Percentiles rank a stretch among this genome's conserved stretches.
Conservation (phyloP, 2,113 vertebrate genomes). For the Zosterops hypoxanthus region DNA sequence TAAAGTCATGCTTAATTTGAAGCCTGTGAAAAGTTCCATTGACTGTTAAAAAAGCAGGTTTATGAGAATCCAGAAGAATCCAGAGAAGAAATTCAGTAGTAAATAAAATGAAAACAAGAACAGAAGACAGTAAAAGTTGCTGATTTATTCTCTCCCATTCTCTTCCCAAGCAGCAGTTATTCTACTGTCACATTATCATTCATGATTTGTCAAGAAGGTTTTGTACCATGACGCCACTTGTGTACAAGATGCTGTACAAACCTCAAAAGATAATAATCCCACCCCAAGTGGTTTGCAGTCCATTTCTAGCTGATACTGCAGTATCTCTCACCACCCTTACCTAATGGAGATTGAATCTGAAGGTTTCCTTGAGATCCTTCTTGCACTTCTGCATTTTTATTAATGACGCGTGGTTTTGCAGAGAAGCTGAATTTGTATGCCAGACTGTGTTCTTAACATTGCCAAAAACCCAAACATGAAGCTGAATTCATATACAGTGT, state of each 20-base stretch:
- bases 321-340: not conserved
- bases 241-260: not conserved
- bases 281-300: not conserved
- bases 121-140: not conserved
- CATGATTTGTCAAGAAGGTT: not conserved
- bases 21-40: not conserved
- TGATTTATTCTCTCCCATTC: not conserved
- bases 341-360: not conserved
- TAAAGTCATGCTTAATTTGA: constrained; percentile 9
- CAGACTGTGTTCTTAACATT: not conserved
- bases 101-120: not conserved
- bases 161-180: not conserved
- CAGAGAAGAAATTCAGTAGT: not conserved
- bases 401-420: not conserved
- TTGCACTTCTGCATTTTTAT: not conserved
- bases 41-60: not conserved
- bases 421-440: not conserved
- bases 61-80: not conserved
- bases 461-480: constrained; percentile 15
- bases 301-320: not conserved
- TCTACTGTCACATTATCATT: not conserved
- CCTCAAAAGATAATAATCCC: not conserved
- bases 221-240: not conserved
- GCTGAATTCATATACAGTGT: not conserved
- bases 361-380: not conserved